phyloP scores from a whole-genome alignment of 2,113 vertebrate genomes.

The Phoenicopterus ruber region DNA sequence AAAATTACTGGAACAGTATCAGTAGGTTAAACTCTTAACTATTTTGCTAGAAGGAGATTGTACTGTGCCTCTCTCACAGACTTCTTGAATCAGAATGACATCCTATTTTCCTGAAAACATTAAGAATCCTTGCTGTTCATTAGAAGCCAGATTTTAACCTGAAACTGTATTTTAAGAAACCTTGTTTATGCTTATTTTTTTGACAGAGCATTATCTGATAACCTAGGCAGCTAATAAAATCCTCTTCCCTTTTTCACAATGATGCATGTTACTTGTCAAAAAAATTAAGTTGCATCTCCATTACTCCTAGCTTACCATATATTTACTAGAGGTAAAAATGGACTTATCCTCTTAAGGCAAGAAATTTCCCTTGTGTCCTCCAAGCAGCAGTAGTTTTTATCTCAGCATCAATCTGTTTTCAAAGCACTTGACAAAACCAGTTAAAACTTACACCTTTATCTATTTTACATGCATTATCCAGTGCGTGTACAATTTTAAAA shows the following conservation, averaged over 20 bases:
- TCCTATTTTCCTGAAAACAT: neutral
- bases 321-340: neutral
- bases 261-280: neutral
- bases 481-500: neutral
- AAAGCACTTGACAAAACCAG: neutral
- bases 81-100: neutral
- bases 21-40: neutral
- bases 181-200: neutral
- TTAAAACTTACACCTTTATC: neutral
- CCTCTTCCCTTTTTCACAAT: neutral
- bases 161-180: neutral
- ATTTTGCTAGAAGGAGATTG: neutral
- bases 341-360: neutral
- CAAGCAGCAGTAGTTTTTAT: neutral
- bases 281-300: neutral
- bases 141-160: neutral
- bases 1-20: neutral
- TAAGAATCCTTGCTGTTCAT: neutral
- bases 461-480: neutral
- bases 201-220: neutral
- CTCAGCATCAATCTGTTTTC: neutral
- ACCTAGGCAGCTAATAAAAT: neutral
- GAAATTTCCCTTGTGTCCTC: neutral
- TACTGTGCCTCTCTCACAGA: neutral
- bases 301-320: neutral